Percentiles rank a stretch among this genome's conserved stretches.
phyloP scores from a whole-genome alignment of 2,888 invertebrate genomes.

The Drosophila subsilvestris region DNA sequence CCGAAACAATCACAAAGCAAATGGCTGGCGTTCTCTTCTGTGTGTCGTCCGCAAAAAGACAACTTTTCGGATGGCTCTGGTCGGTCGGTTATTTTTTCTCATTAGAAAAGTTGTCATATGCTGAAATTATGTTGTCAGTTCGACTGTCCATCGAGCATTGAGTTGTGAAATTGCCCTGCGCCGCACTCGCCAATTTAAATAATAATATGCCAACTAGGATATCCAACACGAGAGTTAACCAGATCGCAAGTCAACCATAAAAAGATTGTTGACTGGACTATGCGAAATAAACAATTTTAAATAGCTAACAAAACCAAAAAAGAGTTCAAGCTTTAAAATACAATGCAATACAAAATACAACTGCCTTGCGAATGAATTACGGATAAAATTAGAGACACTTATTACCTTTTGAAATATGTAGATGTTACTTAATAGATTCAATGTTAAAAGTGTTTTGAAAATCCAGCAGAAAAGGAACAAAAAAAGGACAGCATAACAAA shows the following conservation, averaged over 20 bases:
- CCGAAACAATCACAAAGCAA: constrained; percentile 64
- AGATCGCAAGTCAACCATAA: background rate
- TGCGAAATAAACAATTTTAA: no score
- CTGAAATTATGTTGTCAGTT: constrained; percentile 76
- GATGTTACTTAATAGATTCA: no score
- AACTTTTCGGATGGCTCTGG: background rate
- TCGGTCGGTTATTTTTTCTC: constrained; percentile 52
- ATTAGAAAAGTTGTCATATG: constrained; percentile 73
- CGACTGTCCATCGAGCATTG: constrained; percentile 53
- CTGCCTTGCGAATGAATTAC: no score
- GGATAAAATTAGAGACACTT: no score
- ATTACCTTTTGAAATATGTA: no score
- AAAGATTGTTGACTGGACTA: no score
- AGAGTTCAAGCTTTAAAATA: no score
- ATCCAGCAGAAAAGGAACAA: no score
- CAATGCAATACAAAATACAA: no score
- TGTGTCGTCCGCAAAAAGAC: background rate
- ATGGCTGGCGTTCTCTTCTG: constrained; percentile 38
- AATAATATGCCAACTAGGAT: constrained; percentile 19
- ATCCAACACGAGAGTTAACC: background rate
- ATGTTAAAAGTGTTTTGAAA: no score
- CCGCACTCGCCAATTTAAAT: constrained; percentile 49
- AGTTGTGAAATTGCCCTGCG: constrained; percentile 42
- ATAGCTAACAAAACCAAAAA: no score
- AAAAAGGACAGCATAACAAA: no score